Base-by-base conservation (phyloP, 2,888 invertebrate species). In the Nemapogon koenigi region DNA sequence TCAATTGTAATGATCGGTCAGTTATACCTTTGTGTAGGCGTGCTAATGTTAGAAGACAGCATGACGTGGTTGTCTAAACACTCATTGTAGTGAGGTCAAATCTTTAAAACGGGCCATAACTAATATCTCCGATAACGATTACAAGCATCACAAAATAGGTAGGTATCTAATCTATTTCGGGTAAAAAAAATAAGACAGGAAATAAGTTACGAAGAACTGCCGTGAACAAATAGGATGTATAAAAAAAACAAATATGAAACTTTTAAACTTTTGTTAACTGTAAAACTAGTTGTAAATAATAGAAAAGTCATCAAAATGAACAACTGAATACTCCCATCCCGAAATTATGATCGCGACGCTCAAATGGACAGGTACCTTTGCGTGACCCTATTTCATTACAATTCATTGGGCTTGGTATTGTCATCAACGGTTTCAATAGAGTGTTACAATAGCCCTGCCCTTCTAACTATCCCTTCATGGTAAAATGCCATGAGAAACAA, bases 381-480 rank as follows among this genome's bases (percentile, higher is more conserved):
- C 62, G 59, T 66, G 63, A 59, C 59, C 29, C 53, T 52, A 53
- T 54, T 57, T 50, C 56, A 49, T 57, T 59, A 57, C 59, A 52
- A 55, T 59, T 58, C 57, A 58, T 58, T 55, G 59, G 51, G 55
- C 49, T 48, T 45, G 49, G 62, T 52, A 64, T 71, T 69, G 66
- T 69, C 43, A 46, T 47, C 45, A 33, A 47, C 25, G 45, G 43
- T 51, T 55, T 58, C 58, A 63, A 63, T 62, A 51, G 53, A 50
- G 44, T 2, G 16, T 31, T 11, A 61, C 62, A 62, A 65, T 62
- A 49, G 50, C 45, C 46, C 49, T 52, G 3, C 10, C n/a, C n/a
- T n/a, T n/a, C n/a, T n/a, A n/a, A n/a, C n/a, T n/a, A 33, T 46
- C 57, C 59, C 60, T 54, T 54, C 30, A 22, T 35, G 35, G 14